These are phyloP conservation scores for Struthidea cinerea DNA, from an alignment of 2,113 vertebrate genomes.

Conservation along the genomic window DNA sequence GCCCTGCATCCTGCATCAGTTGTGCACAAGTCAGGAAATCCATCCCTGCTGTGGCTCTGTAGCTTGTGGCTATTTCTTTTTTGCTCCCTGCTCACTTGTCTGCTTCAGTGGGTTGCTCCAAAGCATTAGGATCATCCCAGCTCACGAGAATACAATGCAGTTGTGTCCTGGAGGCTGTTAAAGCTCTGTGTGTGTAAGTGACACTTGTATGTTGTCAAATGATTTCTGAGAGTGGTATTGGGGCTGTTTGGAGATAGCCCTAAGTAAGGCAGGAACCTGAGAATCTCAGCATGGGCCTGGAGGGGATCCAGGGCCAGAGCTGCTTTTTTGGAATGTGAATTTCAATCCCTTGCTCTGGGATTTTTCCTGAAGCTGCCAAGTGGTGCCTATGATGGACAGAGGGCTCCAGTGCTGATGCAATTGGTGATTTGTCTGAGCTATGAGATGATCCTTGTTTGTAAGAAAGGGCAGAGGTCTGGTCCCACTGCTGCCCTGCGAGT, in stretches of 20 bases:
- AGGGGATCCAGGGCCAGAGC: neutral
- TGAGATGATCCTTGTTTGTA: neutral
- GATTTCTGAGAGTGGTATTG: neutral
- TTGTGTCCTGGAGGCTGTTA: neutral
- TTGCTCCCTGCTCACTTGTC: neutral
- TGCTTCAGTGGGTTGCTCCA: conserved; percentile 4
- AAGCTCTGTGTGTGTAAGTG: neutral
- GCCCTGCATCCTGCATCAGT: neutral
- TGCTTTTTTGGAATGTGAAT: neutral
- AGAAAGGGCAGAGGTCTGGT: neutral
- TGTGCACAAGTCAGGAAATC: neutral
- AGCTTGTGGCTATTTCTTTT: neutral
- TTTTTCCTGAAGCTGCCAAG: conserved; percentile 19
- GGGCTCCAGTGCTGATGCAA: neutral
- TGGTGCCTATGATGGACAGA: neutral
- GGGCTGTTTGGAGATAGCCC: neutral
- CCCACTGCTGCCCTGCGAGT: neutral
- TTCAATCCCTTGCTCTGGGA: neutral
- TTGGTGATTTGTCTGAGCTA: neutral
- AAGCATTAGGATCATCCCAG: neutral
- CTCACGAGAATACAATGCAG: neutral
- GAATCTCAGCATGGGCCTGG: neutral
- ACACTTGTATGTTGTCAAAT: neutral
- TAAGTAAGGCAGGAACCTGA: neutral
- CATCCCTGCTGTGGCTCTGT: neutral